Evolutionary conservation across 2,113 vertebrate species (phyloP).

Genomic region (Oncorhynchus clarkii): DNA sequence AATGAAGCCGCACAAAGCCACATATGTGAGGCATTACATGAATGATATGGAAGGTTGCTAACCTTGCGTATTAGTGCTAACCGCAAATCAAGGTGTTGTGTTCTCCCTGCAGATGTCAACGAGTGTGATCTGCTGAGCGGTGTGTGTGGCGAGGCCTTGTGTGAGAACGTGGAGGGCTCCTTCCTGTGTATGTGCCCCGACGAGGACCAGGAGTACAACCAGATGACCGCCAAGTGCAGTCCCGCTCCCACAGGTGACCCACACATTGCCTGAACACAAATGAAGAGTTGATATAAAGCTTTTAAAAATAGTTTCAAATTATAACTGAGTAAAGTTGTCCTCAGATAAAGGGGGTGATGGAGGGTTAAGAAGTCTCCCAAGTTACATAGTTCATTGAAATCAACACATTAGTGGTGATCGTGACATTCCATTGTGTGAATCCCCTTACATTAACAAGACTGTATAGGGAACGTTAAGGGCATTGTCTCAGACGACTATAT

Average conservation of each 20-base stretch:
- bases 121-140: constrained; percentile 91
- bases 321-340: no score
- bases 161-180: constrained; percentile 88
- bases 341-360: no score
- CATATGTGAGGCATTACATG: background rate
- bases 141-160: constrained; percentile 91
- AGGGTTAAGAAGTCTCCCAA: no score
- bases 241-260: constrained; percentile 77
- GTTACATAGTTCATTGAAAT: no score
- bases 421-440: background rate
- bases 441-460: background rate
- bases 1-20: background rate
- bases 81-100: background rate
- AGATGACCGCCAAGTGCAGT: constrained; percentile 86
- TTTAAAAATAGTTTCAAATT: no score
- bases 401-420: no score
- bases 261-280: background rate
- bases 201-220: constrained; percentile 85
- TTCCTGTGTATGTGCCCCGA: constrained; percentile 87
- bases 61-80: background rate
- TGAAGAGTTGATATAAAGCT: no score
- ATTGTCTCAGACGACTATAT: background rate
- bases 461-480: background rate
- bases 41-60: background rate
- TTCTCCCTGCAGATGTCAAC: constrained; percentile 82